Base-by-base conservation (phyloP, 2,888 invertebrate species). In the Lithophane leautieri region DNA sequence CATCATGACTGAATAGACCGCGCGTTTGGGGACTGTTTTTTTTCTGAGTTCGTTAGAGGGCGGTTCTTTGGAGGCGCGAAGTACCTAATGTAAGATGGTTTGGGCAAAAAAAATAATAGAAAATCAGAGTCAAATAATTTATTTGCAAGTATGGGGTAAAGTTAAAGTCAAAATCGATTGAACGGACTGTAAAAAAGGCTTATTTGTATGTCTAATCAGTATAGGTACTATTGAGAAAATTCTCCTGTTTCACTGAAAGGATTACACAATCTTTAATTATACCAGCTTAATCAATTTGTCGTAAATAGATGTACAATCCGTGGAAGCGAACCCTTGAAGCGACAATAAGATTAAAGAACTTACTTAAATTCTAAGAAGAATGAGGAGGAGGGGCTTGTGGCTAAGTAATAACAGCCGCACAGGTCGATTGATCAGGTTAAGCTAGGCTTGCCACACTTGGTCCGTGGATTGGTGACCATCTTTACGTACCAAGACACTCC, bases 1-100 rank as follows among this genome's bases (percentile, higher is more conserved):
- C 56, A 28, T 56, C n/a, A 12, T 58, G n/a, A 8, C n/a, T 71
- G 44, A 71, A 75, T 63, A 28, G 47, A 54, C 16, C 19, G 63
- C 58, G 61, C 25, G n/a, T 71, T 73, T 52, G 16, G 47, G 25
- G n/a, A 42, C 25, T 60, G 40, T 68, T 73, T 81, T 73, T 68
- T 73, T 61, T 60, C 42, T 42, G 16, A 34, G 34, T 25, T 54
- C 40, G 9, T 44, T 69, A 58, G 58, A 66, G 61, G 25, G 0
- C 14, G 16, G 2, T 19, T 67, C 3, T 25, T 76, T 56, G 25
- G 6, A 22, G 16, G 8, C 2, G 22, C 11, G 34, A n/a, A 22
- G 16, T 42, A 76, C n/a, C 6, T n/a, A 11, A 22, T 50, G 0
- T 44, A n/a, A 19, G 6, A 2, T 56, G 14, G 14, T 42, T 61